These are phyloP conservation scores for Sakesphorus luctuosus DNA, from an alignment of 2,113 vertebrate species.

Conservation along the genomic window DNA sequence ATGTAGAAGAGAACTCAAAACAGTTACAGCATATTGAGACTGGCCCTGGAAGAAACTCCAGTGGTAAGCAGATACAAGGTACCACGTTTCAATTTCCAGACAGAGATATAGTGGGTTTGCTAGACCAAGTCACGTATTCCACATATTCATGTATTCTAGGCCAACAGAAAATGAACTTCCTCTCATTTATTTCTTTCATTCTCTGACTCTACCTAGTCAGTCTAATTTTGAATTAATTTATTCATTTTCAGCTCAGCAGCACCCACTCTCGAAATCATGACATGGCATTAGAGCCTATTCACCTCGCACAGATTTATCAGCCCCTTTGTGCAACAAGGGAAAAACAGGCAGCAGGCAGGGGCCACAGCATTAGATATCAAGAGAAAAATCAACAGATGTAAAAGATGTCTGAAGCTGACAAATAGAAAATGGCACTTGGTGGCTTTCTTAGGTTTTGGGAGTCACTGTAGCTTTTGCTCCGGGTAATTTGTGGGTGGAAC, in stretches of 20 bases:
- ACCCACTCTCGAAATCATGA: neutral
- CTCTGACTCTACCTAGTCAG: neutral
- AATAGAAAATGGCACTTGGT: neutral
- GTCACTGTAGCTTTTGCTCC: neutral
- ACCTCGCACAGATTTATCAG: neutral
- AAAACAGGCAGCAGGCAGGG: neutral
- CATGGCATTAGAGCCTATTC: neutral
- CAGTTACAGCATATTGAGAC: neutral
- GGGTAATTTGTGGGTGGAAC: neutral
- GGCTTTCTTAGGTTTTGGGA: neutral
- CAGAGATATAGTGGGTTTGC: neutral
- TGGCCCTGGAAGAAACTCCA: neutral
- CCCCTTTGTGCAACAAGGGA: neutral
- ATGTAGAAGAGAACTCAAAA: neutral
- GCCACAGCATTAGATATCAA: neutral
- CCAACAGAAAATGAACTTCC: neutral
- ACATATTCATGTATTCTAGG: neutral
- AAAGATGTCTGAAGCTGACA: neutral
- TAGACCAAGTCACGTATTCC: neutral
- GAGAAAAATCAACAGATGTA: neutral
- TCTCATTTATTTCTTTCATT: neutral
- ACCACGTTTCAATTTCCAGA: neutral
- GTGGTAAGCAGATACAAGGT: neutral
- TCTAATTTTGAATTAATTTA: conserved; percentile 43
- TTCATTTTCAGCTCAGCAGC: neutral